A percentile compares a stretch with the other conserved stretches of the same genome.
These are phyloP conservation scores for Xenopus tropicalis DNA, from an alignment of 2,113 vertebrate species.

Conservation along the genomic window DNA sequence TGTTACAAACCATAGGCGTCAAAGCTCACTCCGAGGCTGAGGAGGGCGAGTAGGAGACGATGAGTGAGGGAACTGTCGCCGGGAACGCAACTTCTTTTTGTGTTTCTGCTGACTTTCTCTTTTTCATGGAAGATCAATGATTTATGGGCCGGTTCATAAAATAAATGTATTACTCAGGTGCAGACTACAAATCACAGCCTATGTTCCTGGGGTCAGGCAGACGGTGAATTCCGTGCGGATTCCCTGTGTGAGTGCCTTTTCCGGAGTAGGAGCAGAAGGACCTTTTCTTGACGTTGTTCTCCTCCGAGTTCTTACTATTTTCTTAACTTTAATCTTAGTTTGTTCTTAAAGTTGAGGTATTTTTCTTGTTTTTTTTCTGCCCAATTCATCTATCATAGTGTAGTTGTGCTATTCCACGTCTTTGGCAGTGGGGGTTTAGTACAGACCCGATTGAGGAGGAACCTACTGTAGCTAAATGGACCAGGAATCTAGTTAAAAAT, in stretches of 20 bases:
- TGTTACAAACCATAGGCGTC: slow-evolving; percentile 39
- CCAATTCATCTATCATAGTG: background rate
- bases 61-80: slow-evolving; percentile 25
- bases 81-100: slow-evolving; percentile 8
- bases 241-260: slow-evolving; percentile 16
- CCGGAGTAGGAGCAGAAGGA: slow-evolving; percentile 13
- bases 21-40: slow-evolving; percentile 20
- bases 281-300: slow-evolving; percentile 12
- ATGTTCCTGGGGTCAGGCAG: slow-evolving; percentile 21
- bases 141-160: slow-evolving; percentile 42
- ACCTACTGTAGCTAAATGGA: too few species aligned
- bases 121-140: slow-evolving; percentile 24
- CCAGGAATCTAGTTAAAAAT: too few species aligned
- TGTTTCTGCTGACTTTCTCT: slow-evolving; percentile 18
- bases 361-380: background rate
- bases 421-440: background rate
- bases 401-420: slow-evolving; percentile 3
- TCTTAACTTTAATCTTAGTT: slow-evolving; percentile 29
- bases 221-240: slow-evolving; percentile 20
- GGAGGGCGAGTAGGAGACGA: background rate
- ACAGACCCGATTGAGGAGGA: too few species aligned
- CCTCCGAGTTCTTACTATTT: slow-evolving; percentile 26
- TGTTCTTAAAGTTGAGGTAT: slow-evolving; percentile 20
- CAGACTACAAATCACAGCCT: slow-evolving; percentile 38
- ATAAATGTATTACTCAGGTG: slow-evolving; percentile 35